Conservation (phyloP, 2,797 vertebrate genomes). For the Manis crassicaudata region DNA sequence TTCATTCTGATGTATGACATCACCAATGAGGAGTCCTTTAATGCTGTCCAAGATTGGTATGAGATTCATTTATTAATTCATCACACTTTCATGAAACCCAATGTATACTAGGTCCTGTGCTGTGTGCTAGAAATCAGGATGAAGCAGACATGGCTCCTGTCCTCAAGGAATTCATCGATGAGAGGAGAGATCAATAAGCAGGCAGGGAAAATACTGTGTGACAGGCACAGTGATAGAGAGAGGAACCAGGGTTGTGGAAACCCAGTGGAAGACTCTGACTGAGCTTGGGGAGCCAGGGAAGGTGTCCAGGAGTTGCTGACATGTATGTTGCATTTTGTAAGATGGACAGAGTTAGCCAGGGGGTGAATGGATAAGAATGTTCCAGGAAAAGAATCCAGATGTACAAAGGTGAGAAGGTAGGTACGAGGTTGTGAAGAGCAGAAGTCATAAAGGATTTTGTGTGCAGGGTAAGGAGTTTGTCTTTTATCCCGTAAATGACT, state of each 20-base stretch:
- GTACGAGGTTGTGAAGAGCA: background rate
- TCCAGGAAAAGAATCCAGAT: background rate
- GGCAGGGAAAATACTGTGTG: background rate
- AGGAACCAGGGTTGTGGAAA: background rate
- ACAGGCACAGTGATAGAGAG: background rate
- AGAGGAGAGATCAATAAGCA: background rate
- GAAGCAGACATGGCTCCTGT: background rate
- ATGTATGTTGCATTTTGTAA: background rate
- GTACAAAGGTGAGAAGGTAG: background rate
- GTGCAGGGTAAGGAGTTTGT: background rate
- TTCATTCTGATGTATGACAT: conserved; percentile 99
- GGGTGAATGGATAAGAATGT: background rate
- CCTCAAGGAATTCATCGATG: background rate
- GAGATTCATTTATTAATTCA: conserved; percentile 60
- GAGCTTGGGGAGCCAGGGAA: background rate
- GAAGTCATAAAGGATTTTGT: background rate
- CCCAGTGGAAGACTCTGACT: background rate
- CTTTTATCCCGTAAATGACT: background rate
- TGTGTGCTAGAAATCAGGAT: background rate
- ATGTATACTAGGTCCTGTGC: background rate
- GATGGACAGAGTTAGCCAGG: background rate
- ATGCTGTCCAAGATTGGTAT: conserved; percentile 95
- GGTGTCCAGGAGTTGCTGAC: background rate
- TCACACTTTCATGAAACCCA: conserved; percentile 25
- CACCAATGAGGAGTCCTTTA: conserved; percentile 96